Evolutionary conservation across 2,797 vertebrate species (phyloP), one percentile per base, ranked within the genome.

Genomic region (Neosilurus hyrtlii): DNA sequence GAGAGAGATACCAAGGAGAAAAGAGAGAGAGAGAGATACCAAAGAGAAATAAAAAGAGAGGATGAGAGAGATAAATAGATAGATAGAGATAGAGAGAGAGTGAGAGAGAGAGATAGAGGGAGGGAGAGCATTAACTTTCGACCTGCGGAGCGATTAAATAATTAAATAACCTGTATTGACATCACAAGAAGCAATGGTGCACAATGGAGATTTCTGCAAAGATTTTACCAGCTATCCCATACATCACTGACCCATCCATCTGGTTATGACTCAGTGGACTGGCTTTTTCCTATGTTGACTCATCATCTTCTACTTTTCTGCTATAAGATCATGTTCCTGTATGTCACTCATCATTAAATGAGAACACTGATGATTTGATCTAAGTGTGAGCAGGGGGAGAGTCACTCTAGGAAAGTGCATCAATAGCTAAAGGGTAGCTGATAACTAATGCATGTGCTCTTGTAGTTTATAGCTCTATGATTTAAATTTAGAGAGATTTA

Each of bases 101-200:
- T 18, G 9, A 73, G 51, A 73, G 51, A 35, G 26, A 66, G 26
- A 16, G 63, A 30, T 15, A 82, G 66, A 82, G 79, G 79, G 61
- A 68, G 57, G 51, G 61, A 16, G 18, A 18, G 54, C 61, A 77
- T 82, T 86, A 63, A 76, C 77, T 85, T 87, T 87, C 80, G 83
- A 75, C 71, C 90, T 87, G 85, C 89, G 85, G 88, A 89, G 86
- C 75, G 61, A 82, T 94, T 94, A 86, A 94, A 94, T 94, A 92
- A 94, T 94, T 94, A 68, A 94, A 92, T 90, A 90, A 89, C 88
- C 90, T 88, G 82, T 85, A 88, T 90, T 94, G 93, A 93, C 91
- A 92, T 94, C 92, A 93, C 89, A 84, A 56, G 78, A 84, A 91
- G 87, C 87, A 90, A 87, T 83, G 87, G 54, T 61, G 54, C 68